phyloP scores from a whole-genome alignment of 2,888 invertebrate species.

The Dynastes hyllus region DNA sequence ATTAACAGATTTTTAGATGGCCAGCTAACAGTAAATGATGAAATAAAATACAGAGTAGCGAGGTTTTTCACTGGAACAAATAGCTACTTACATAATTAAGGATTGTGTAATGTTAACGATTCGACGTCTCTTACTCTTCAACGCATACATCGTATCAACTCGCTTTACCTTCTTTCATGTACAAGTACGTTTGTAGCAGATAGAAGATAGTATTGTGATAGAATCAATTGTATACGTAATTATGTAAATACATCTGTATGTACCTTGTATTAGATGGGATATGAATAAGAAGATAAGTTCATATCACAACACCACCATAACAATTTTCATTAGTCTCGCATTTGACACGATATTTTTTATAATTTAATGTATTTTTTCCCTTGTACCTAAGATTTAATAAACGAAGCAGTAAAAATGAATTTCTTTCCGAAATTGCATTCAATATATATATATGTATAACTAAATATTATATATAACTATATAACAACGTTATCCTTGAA shows the following conservation, averaged over 20 bases:
- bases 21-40: constrained; percentile 55
- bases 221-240: neutral
- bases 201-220: constrained; percentile 6
- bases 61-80: constrained; percentile 75
- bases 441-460: too few relatives aligned
- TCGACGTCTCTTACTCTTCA: neutral
- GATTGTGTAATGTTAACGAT: neutral
- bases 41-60: constrained; percentile 78
- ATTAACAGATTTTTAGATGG: constrained; percentile 73
- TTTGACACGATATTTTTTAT: too few relatives aligned
- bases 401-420: too few relatives aligned
- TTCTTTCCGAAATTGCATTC: too few relatives aligned
- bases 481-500: too few relatives aligned
- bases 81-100: constrained; percentile 75
- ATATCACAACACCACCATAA: neutral
- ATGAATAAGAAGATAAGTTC: neutral
- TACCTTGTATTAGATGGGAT: neutral
- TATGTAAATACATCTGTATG: constrained; percentile 1
- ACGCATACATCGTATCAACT: too few relatives aligned
- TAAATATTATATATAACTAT: too few relatives aligned
- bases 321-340: too few relatives aligned
- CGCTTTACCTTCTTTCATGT: neutral
- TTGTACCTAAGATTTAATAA: too few relatives aligned
- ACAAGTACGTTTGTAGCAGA: neutral
- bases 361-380: too few relatives aligned